These are phyloP conservation scores for Aix galericulata DNA, from an alignment of 2,113 vertebrate genomes.

Conservation along the genomic window DNA sequence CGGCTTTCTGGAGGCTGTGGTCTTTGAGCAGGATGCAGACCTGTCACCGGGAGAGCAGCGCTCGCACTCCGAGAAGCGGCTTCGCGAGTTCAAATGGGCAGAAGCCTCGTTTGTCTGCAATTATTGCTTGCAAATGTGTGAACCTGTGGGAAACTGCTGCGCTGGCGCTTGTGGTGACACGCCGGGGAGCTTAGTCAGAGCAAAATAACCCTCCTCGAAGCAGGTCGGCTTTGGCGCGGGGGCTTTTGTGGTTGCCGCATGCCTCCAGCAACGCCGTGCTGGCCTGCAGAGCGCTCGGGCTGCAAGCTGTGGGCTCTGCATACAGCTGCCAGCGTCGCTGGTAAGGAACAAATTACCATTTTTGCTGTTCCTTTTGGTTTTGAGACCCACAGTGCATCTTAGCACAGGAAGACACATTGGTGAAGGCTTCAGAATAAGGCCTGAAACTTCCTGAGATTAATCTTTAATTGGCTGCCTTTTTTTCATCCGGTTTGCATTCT, in stretches of 20 bases:
- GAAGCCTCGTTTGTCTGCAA: background rate
- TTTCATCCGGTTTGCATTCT: background rate
- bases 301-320: background rate
- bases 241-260: background rate
- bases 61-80: background rate
- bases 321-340: background rate
- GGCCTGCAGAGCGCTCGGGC: background rate
- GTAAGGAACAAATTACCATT: background rate
- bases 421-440: background rate
- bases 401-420: background rate
- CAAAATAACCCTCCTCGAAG: rapidly evolving
- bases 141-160: background rate
- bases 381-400: background rate
- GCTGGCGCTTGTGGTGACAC: background rate
- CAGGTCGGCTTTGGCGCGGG: background rate
- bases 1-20: rapidly evolving
- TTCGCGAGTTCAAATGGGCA: background rate
- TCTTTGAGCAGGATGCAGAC: background rate
- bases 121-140: background rate
- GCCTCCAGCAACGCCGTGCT: background rate
- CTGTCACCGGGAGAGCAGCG: rapidly evolving
- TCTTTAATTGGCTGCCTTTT: background rate
- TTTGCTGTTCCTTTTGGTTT: background rate
- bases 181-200: background rate
- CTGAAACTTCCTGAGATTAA: background rate